A percentile compares a stretch with the other conserved stretches of the same genome.
These are phyloP conservation scores for Melanogrammus aeglefinus DNA, from an alignment of 2,797 vertebrate species.

Conservation along the genomic window DNA sequence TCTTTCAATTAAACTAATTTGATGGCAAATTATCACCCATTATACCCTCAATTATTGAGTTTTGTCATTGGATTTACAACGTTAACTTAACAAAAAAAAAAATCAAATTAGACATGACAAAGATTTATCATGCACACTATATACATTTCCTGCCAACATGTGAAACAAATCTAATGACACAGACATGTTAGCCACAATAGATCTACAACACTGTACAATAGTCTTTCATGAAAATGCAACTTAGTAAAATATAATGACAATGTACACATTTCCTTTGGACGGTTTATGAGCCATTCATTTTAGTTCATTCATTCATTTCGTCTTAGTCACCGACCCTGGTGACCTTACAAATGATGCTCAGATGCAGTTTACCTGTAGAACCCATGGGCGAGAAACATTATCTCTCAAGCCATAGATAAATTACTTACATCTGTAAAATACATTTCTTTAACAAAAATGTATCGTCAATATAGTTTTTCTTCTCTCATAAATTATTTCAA, in stretches of 20 bases:
- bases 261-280: slow-evolving; percentile 35
- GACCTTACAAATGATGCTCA: neutral
- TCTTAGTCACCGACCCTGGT: neutral
- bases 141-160: neutral
- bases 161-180: neutral
- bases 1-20: neutral
- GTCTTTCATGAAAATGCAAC: slow-evolving; percentile 53
- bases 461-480: neutral
- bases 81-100: neutral
- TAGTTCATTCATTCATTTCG: neutral
- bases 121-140: neutral
- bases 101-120: slow-evolving; percentile 3
- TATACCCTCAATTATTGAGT: neutral
- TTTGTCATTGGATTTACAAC: neutral
- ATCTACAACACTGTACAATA: slow-evolving; percentile 29
- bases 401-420: slow-evolving; percentile 27
- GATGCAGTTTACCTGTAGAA: neutral
- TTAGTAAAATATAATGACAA: slow-evolving; percentile 54
- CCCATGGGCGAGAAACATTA: neutral
- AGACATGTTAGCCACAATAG: neutral
- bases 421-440: slow-evolving; percentile 8
- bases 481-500: slow-evolving; percentile 10
- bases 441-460: neutral
- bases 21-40: neutral
- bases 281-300: slow-evolving; percentile 22